Conservation (phyloP, 2,888 invertebrate species). For the Leucophenga montana region DNA sequence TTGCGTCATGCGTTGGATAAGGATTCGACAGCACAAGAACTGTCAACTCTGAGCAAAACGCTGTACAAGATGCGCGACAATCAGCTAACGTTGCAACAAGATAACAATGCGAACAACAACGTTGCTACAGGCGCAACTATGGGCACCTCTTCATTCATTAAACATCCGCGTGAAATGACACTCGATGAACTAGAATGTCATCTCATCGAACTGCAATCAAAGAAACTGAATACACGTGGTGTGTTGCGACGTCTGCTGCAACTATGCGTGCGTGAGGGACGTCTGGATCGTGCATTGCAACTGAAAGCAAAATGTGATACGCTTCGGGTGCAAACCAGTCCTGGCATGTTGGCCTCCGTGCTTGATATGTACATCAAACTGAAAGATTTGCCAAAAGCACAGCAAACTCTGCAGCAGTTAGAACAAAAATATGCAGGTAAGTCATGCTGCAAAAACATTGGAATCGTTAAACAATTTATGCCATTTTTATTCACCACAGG, state of each 20-base stretch:
- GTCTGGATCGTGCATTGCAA: constrained; percentile 75
- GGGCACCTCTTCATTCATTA: constrained; percentile 68
- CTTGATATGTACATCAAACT: constrained; percentile 78
- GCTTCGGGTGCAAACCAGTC: constrained; percentile 76
- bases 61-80: constrained; percentile 73
- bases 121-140: constrained; percentile 37
- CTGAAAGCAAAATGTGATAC: constrained; percentile 75
- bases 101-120: constrained; percentile 18
- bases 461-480: not conserved
- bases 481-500: constrained; percentile 49
- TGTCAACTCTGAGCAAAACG: constrained; percentile 51
- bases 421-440: constrained; percentile 74
- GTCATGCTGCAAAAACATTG: not conserved
- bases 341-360: constrained; percentile 80
- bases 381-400: constrained; percentile 76
- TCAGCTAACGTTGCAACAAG: constrained; percentile 57
- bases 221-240: constrained; percentile 80
- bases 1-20: constrained; percentile 52
- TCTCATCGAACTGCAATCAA: constrained; percentile 78
- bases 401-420: constrained; percentile 75
- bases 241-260: constrained; percentile 78
- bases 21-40: constrained; percentile 35
- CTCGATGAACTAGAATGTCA: constrained; percentile 78
- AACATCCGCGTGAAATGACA: constrained; percentile 78
- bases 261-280: constrained; percentile 75